These are phyloP conservation scores for Monochamus alternatus DNA, from an alignment of 2,888 invertebrate genomes.

Conservation along the genomic window DNA sequence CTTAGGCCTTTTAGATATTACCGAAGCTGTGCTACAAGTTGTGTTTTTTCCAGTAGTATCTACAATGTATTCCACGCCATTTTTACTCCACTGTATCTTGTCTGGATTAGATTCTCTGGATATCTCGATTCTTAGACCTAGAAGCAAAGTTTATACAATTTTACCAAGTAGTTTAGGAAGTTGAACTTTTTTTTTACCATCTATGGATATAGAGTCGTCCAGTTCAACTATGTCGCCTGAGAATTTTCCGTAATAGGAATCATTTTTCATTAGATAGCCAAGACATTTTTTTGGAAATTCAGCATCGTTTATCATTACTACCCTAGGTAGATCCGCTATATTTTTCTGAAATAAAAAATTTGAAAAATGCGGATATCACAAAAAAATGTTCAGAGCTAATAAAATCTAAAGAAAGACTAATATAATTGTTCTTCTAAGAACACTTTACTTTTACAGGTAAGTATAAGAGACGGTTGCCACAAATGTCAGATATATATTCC, in stretches of 20 bases:
- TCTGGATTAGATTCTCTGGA: constrained; percentile 40
- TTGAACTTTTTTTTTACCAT: constrained; percentile 38
- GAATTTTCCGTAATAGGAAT: constrained; percentile 48
- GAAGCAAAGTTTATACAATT: neutral
- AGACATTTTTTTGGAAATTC: constrained; percentile 43
- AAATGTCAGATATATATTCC: neutral
- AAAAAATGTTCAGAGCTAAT: neutral
- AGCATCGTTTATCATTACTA: constrained; percentile 53
- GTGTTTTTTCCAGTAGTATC: constrained; percentile 52
- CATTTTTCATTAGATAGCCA: constrained; percentile 47
- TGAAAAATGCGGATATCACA: no score
- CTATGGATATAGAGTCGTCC: constrained; percentile 46
- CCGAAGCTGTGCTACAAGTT: constrained; percentile 50
- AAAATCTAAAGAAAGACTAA: no score
- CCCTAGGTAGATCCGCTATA: constrained; percentile 39
- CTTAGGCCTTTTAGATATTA: constrained; percentile 24
- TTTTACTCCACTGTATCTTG: constrained; percentile 52
- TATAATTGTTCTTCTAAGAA: no score
- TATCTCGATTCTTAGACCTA: constrained; percentile 49
- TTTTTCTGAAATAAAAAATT: constrained; percentile 39
- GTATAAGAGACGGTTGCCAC: no score
- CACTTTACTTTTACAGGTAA: no score
- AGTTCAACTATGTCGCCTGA: constrained; percentile 47
- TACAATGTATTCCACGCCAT: constrained; percentile 49
- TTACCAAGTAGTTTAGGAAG: neutral